Conservation (phyloP, 2,888 invertebrate species). For the Volucella zonaria region DNA sequence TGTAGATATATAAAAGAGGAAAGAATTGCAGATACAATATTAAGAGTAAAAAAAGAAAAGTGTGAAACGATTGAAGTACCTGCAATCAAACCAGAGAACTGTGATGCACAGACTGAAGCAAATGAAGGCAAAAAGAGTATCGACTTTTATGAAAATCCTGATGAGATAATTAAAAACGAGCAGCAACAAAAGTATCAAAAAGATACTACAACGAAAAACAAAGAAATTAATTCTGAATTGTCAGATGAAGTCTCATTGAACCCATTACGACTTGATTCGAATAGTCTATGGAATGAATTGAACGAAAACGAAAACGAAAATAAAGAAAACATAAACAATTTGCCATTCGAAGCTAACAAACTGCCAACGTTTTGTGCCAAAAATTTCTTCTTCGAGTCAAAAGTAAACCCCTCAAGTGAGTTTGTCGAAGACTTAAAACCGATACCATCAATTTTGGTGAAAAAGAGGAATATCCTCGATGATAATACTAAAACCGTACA, state of each 20-base stretch:
- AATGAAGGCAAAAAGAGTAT: constrained; percentile 8
- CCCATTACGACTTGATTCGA: background rate
- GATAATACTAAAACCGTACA: constrained; percentile 71
- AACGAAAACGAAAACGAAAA: constrained; percentile 6
- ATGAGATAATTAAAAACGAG: constrained; percentile 8
- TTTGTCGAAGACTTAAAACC: constrained; percentile 3
- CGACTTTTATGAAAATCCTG: background rate
- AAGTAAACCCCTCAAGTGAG: constrained; percentile 7
- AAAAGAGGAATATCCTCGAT: constrained; percentile 75
- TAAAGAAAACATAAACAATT: constrained; percentile 46
- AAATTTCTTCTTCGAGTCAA: background rate
- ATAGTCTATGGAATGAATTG: constrained; percentile 14
- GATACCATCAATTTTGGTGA: constrained; percentile 64
- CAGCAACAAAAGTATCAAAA: background rate
- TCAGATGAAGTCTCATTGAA: background rate
- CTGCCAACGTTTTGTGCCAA: constrained; percentile 49
- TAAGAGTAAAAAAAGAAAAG: constrained; percentile 8
- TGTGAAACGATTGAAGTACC: background rate
- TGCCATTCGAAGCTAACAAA: background rate
- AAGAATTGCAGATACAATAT: background rate
- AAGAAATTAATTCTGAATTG: background rate
- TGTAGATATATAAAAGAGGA: constrained; percentile 1
- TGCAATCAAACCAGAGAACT: background rate
- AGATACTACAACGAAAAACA: background rate
- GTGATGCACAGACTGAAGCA: background rate